Evolutionary conservation across 1,140 invertebrate genomes (phyloP), one percentile per base, ranked within the genome.

Genomic region (Drosophila orosa): DNA sequence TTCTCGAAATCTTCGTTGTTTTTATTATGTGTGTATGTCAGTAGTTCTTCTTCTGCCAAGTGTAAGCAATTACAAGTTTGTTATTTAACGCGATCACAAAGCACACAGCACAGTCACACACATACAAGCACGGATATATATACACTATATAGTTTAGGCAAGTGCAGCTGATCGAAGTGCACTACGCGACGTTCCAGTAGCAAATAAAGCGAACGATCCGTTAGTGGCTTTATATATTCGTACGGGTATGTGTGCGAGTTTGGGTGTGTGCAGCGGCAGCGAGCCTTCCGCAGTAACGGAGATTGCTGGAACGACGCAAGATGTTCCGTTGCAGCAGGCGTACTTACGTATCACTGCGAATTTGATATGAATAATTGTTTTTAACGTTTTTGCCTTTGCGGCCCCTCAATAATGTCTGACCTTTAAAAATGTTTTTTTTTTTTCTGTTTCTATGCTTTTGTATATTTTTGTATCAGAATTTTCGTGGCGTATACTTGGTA

Each of bases 281-380:
- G 12, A 29, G 31, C 33, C 5, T 35, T 65, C 35, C 19, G 3
- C 13, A 60, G 27, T 60, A 60, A 44, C 56, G 22, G 37, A 6
- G 55, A 60, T 44, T 29, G 10, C 12, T 63, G 37, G 17, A 57
- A 22, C 31, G 9, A 31, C 29, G 13, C 19, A 17, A 22, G 29
- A 35, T 10, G 5, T 25, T 6, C 29, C 25, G 9, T 24, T 33
- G 65, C 45, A 29, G 47, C 35, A 24, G 50, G 31, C 17, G 19
- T 68, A 68, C 65, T 68, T 37, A 83, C 80, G 57, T 69, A 74
- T 72, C 56, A 83, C 80, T 74, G 56, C 37, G 35, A 82, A 83
- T 82, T 82, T 82, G 56, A 37, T 10, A 24, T 47, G 45, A 54
- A 35, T 82, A 37, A 29, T 68, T 65, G 31, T 48, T 63, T 65